Conservation (phyloP, 2,113 vertebrate genomes). For the Callopanchax toddi region DNA sequence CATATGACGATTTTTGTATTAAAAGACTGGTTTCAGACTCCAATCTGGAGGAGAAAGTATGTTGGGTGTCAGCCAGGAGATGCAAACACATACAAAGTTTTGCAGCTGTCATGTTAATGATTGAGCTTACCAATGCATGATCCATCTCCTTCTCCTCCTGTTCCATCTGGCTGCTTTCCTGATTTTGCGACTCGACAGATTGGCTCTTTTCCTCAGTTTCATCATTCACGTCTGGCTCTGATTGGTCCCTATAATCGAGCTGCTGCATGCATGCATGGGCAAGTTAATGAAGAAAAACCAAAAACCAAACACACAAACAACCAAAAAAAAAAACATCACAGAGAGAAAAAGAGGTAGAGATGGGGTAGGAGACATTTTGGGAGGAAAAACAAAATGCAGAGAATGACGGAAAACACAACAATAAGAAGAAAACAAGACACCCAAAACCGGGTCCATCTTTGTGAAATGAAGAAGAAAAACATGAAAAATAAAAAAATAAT, state of each 20-base stretch:
- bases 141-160: slow-evolving; percentile 84
- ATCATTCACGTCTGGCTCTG: slow-evolving; percentile 75
- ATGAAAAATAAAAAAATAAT: slow-evolving; percentile 78
- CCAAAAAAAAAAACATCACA: slow-evolving; percentile 62
- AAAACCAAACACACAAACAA: slow-evolving; percentile 63
- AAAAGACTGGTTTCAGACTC: background rate
- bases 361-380: slow-evolving; percentile 40
- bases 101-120: slow-evolving; percentile 2
- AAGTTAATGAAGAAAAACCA: slow-evolving; percentile 90
- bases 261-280: slow-evolving; percentile 92
- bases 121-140: slow-evolving; percentile 77
- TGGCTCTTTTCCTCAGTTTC: slow-evolving; percentile 78
- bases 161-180: slow-evolving; percentile 74
- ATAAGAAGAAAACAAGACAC: slow-evolving; percentile 53
- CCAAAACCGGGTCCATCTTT: slow-evolving; percentile 76
- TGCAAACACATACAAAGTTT: background rate
- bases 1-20: no score
- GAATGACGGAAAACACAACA: slow-evolving; percentile 62
- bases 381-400: slow-evolving; percentile 46
- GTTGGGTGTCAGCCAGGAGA: background rate
- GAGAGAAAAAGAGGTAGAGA: slow-evolving; percentile 55
- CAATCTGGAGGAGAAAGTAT: background rate
- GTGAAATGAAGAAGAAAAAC: slow-evolving; percentile 72
- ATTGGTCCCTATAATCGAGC: slow-evolving; percentile 91
- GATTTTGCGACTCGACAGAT: slow-evolving; percentile 70